Evolutionary conservation across 1,140 invertebrate genomes (phyloP), one percentile per base, ranked within the genome.

Genomic region (Atopsyche davidsoni): DNA sequence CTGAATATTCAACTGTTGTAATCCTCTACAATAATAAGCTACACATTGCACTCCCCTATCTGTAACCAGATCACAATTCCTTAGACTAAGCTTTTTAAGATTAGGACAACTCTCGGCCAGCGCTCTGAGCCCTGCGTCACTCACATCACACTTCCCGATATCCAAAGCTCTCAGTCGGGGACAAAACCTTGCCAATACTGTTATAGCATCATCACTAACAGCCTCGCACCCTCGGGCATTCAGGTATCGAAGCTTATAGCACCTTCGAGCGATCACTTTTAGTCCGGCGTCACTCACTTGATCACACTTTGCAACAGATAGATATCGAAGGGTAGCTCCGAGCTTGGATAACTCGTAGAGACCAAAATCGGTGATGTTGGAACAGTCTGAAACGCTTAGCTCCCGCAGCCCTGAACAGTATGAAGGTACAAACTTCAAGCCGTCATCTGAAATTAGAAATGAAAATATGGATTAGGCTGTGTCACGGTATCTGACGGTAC

Each of bases 191-290:
- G 89, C 89, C 25, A 95, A 67, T 1, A 87, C 84, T 35, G 87
- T 84, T 47, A 92, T 82, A 1, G 87, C 87, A 61, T 89, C 88
- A 63, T 96, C 92, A 21, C 89, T 92, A 1, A 96, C 81, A 1
- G 89, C 91, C 58, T 94, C 91, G 64, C 91, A 95, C 3, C 92
- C 92, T 25, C 92, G 76, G 1, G 88, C 86, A 67, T 95, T 95
- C 22, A 96, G 74, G 67, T 95, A 96, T 4, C 92, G 76, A 31
- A 96, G 67, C 65, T 92, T 92, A 63, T 90, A 89, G 63, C 92
- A 95, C 34, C 89, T 80, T 46, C 87, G 77, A 0, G 89, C 89
- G 13, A 96, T 82, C n/a, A 92, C 86, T 56, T 89, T 81, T 0
- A 92, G 72, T 1, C 89, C 89, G 2, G 87, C 87, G 66, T 92